These are phyloP conservation scores for Centropus unirufus DNA, from an alignment of 2,113 vertebrate species.

Conservation along the genomic window DNA sequence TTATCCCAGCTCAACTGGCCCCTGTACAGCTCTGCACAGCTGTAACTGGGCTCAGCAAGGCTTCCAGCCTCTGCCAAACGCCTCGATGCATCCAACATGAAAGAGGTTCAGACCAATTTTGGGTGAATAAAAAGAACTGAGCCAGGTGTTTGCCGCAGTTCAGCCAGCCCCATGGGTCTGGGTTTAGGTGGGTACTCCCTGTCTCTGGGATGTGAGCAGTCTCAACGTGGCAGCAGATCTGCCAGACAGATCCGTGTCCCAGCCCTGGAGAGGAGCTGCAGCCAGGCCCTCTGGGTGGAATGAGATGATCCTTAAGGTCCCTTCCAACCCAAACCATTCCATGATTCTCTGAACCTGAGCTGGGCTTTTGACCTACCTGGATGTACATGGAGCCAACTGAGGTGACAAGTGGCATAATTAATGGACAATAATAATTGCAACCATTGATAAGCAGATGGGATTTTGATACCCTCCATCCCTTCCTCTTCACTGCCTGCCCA, in stretches of 20 bases:
- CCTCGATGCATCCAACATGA: neutral
- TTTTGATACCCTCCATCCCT: neutral
- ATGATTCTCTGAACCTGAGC: neutral
- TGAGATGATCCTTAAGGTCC: neutral
- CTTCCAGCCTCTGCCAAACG: neutral
- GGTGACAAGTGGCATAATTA: neutral
- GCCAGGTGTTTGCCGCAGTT: rapidly evolving
- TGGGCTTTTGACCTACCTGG: neutral
- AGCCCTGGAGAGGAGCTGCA: rapidly evolving
- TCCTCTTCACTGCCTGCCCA: neutral
- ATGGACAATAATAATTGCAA: neutral
- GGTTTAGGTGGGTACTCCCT: neutral
- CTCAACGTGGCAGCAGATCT: neutral
- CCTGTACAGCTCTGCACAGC: neutral
- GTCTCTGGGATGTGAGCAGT: neutral
- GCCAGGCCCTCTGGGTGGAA: rapidly evolving
- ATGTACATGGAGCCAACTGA: rapidly evolving
- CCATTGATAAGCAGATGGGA: neutral
- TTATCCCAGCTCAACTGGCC: rapidly evolving
- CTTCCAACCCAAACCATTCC: no score
- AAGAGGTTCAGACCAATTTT: neutral
- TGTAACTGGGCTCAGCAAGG: neutral
- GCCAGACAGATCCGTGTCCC: neutral
- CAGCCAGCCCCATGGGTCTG: neutral
- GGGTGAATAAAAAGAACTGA: neutral